Evolutionary conservation across 2,797 vertebrate species (phyloP), one percentile per base, ranked within the genome.

Genomic region (Bryconaethiops microstoma): DNA sequence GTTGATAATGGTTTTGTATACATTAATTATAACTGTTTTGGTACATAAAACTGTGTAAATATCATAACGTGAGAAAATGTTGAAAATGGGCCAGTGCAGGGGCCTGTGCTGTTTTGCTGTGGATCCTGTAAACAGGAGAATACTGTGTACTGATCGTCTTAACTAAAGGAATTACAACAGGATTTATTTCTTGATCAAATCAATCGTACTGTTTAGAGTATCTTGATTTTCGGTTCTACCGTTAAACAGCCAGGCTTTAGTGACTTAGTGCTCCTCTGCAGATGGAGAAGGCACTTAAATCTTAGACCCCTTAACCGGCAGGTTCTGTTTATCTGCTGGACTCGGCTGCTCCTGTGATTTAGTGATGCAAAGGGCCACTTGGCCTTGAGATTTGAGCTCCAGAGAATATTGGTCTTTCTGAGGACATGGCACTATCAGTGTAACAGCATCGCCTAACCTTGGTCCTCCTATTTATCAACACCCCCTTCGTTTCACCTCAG

Each of bases 391-490:
- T 67, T 80, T 80, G 23, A 60, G 17, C 23, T 65, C 45, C 21
- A 4, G 60, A 60, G 72, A 74, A 82, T 86, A 86, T 86, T 67
- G 84, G 71, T 54, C 74, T 50, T 77, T 73, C 63, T 76, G 57
- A 35, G 69, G 85, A 79, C 40, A 29, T 70, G 1, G 48, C 68
- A 52, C 65, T 55, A 25, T 69, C 16, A 39, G 39, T 77, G 73
- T 85, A 50, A 45, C 63, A 40, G 54, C 23, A 42, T 54, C 25
- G 50, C 64, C 29, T 74, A 68, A 81, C 85, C 87, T 85, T 82
- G 84, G 55, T 77, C 57, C 17, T 64, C 14, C 23, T 39, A 16
- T 87, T 83, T 81, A 79, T 87, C 80, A 86, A 68, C n/a, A 14
- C 35, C 39, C 69, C 2, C 45, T 4, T 35, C 10, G 42, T 76